Conservation (phyloP, 2,797 vertebrate genomes). For the Salarias fasciatus region DNA sequence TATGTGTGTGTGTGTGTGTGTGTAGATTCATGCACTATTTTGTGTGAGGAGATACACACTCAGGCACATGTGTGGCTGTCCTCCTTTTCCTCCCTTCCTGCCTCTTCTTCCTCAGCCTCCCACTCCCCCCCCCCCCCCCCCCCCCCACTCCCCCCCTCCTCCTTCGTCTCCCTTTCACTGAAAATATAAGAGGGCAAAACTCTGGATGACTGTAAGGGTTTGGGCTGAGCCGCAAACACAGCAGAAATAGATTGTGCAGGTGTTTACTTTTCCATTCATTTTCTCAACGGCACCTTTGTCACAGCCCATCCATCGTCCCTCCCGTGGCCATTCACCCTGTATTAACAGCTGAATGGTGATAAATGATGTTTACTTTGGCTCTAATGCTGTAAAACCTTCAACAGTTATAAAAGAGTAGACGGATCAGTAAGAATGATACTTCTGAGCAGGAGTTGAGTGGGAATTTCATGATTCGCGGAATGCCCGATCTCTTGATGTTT, state of each 20-base stretch:
- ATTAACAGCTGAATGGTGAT: constrained; percentile 63
- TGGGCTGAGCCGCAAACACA: constrained; percentile 31
- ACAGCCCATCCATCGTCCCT: constrained; percentile 55
- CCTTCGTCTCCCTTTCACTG: constrained; percentile 16
- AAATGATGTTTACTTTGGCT: constrained; percentile 56
- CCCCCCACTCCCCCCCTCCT: constrained; percentile 11
- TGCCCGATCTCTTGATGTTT: constrained; percentile 37
- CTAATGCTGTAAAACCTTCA: constrained; percentile 40
- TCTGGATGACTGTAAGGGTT: constrained; percentile 46
- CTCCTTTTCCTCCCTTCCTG: constrained; percentile 44
- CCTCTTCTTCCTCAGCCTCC: constrained; percentile 39
- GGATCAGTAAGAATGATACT: constrained; percentile 38
- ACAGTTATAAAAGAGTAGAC: constrained; percentile 36
- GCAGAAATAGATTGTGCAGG: constrained; percentile 45
- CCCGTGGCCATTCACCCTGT: constrained; percentile 45
- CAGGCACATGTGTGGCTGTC: constrained; percentile 48
- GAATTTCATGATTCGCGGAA: constrained; percentile 28
- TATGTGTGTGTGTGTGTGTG: constrained; percentile 12
- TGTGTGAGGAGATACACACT: constrained; percentile 23
- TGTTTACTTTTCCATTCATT: constrained; percentile 60
- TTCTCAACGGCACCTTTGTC: constrained; percentile 59
- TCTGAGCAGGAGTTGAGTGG: constrained; percentile 27
- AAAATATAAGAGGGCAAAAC: constrained; percentile 45
- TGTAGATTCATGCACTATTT: constrained; percentile 9
- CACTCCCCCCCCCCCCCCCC: constrained; percentile 22